Base-by-base conservation (phyloP, 2,888 invertebrate species). In the Drosophila putrida region DNA sequence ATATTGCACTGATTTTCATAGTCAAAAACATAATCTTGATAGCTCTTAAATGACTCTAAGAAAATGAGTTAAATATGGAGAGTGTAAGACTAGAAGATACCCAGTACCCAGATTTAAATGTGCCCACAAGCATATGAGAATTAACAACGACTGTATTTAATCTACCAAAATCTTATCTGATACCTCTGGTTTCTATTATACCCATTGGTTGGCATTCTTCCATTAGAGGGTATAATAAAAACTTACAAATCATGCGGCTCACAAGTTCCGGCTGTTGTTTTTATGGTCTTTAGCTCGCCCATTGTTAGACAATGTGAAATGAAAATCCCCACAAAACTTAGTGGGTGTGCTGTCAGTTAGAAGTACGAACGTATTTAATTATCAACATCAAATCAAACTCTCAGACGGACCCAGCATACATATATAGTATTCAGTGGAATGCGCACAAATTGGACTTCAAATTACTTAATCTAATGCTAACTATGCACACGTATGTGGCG, bases 161-260 rank as follows among this genome's bases (percentile, higher is more conserved):
- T 27, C 13, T 10, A 27, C 1, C 0, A 27, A 25, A 54, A 41
- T 55, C 25, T 35, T 35, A 11, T 3, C 9, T 6, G 4, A 1
- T 13, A 8, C 10, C 8, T 5, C 13, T 28, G 6, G 4, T 8
- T 11, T 6, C 4, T 0, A 47, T 10, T 27, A 62, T 41, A 35
- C 57, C 57, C 39, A 2, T 10, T 33, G 25, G 11, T 9, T 4
- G 9, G 0, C 2, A 9, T 11, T 5, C 33, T 5, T 13, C 2
- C 4, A 1, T 3, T 6, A 13, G 9, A 47, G 62, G 57, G 62
- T 62, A 62, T 55, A 2, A 9, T 41, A 59, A 73, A 84, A 78
- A 82, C 75, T 84, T 82, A 87, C 83, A 83, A 83, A 83, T 87
- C 83, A 87, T 84, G 78, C 75, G 55, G 73, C 68, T 61, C 71